These are phyloP conservation scores for Trinorchestia longiramus DNA, from an alignment of 1,140 invertebrate genomes.

Conservation along the genomic window DNA sequence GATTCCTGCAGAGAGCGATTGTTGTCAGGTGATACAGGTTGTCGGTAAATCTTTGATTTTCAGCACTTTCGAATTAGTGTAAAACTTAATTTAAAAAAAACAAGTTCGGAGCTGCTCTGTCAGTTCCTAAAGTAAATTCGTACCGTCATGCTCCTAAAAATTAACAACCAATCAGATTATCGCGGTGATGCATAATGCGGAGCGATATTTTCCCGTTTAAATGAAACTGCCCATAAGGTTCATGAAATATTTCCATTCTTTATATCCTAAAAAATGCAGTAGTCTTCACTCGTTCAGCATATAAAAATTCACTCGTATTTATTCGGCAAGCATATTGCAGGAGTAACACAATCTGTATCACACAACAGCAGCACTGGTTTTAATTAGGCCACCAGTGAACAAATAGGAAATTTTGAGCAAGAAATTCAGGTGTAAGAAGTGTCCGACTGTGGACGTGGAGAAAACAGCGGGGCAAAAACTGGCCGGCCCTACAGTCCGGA, in stretches of 20 bases:
- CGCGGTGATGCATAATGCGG: not conserved
- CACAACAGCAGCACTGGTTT: not conserved
- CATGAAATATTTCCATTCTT: not conserved
- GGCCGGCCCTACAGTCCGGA: not conserved
- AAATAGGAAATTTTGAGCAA: not conserved
- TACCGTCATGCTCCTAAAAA: not conserved
- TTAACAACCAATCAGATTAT: not conserved
- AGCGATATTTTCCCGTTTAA: not conserved
- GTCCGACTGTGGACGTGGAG: not conserved
- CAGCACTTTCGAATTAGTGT: too few species aligned
- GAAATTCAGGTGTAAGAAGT: slow-evolving; percentile 8
- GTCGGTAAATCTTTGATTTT: not conserved
- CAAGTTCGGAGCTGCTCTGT: not conserved
- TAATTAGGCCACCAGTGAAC: not conserved
- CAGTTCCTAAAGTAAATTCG: not conserved
- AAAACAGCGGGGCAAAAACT: not conserved
- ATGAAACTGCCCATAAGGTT: not conserved
- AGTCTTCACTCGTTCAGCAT: not conserved
- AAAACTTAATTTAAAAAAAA: too few species aligned
- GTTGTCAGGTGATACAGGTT: not conserved
- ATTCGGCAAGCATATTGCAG: not conserved
- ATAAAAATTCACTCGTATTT: not conserved
- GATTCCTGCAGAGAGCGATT: not conserved
- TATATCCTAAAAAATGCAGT: not conserved
- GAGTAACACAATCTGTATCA: not conserved